Conservation (phyloP, 2,888 invertebrate species). For the Nemotelus pantherinus region DNA sequence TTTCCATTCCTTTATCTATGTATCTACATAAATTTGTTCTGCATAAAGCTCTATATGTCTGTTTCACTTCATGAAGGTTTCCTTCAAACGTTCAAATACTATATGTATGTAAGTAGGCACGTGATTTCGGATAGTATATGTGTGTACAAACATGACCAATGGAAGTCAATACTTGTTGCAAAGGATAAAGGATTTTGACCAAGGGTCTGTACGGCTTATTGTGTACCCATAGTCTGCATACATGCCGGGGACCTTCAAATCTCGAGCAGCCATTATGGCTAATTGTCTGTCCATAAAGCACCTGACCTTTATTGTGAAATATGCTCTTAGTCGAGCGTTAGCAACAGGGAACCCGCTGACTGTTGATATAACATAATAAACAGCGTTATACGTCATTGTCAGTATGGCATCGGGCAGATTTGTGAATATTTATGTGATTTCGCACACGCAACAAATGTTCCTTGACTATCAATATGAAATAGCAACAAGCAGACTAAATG, state of each 20-base stretch:
- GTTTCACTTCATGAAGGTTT: no score
- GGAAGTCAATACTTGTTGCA: no score
- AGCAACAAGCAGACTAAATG: constrained; percentile 8
- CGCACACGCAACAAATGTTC: constrained; percentile 23
- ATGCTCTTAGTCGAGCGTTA: not conserved
- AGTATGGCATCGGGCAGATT: not conserved
- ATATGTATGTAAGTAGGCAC: no score
- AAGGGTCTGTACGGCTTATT: no score
- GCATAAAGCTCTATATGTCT: no score
- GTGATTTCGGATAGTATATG: no score
- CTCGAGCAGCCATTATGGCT: constrained; percentile 25
- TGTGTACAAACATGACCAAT: no score
- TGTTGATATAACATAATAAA: constrained; percentile 24
- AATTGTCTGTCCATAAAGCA: constrained; percentile 41
- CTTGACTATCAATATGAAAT: not conserved
- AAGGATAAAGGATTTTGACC: no score
- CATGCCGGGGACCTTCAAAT: constrained; percentile 9
- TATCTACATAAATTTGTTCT: no score
- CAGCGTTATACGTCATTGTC: constrained; percentile 16
- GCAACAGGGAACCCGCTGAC: not conserved
- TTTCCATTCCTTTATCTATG: no score
- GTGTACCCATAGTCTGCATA: no score
- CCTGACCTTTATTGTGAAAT: constrained; percentile 36
- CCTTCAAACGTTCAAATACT: no score
- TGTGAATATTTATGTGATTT: not conserved